phyloP scores from a whole-genome alignment of 2,797 vertebrate species.

The Manis crassicaudata region DNA sequence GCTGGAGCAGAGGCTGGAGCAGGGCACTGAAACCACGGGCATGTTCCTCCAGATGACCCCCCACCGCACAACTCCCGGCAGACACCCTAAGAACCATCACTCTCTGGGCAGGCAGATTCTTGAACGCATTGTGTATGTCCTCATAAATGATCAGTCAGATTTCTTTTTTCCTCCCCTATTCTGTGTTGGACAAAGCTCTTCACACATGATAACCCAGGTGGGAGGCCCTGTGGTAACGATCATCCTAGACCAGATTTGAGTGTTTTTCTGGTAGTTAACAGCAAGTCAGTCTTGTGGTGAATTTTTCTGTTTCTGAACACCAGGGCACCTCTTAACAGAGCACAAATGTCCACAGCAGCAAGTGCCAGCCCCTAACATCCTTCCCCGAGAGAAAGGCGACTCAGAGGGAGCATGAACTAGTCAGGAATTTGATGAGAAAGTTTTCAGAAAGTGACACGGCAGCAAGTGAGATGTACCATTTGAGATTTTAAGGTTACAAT shows the following conservation, averaged over 20 bases:
- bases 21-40: not conserved
- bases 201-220: not conserved
- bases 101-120: not conserved
- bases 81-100: not conserved
- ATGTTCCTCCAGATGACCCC: not conserved
- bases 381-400: not conserved
- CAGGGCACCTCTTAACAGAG: not conserved
- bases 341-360: not conserved
- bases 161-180: not conserved
- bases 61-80: not conserved
- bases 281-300: not conserved
- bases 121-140: fast-evolving
- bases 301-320: not conserved
- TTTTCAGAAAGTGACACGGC: not conserved
- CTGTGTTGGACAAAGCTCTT: not conserved
- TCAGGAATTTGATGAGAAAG: not conserved
- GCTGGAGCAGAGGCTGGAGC: not conserved
- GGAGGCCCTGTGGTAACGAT: not conserved
- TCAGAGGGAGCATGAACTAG: not conserved
- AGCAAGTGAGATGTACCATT: not conserved
- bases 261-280: not conserved
- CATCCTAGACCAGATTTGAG: not conserved
- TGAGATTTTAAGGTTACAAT: not conserved
- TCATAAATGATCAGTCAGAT: not conserved
- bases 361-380: not conserved